Percentiles rank a stretch among this genome's conserved stretches.
Conservation (phyloP, 2,797 vertebrate genomes). For the Nyctibius grandis region DNA sequence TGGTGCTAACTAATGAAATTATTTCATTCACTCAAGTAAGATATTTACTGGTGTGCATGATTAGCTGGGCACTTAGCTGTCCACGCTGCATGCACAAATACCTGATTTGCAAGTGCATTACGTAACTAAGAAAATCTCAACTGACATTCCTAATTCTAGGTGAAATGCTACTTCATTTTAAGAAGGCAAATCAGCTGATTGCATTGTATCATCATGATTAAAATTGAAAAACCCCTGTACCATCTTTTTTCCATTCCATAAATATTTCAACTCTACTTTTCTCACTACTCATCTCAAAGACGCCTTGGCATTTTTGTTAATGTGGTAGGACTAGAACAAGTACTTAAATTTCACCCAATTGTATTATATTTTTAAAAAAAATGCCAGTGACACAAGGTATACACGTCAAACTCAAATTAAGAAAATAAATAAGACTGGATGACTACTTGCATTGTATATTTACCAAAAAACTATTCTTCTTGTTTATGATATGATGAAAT, state of each 20-base stretch:
- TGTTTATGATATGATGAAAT: neutral
- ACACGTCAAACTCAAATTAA: neutral
- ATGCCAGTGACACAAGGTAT: neutral
- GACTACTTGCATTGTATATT: neutral
- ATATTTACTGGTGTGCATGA: neutral
- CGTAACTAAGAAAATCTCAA: neutral
- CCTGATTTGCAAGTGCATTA: neutral
- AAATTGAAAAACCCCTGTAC: neutral
- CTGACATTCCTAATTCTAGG: neutral
- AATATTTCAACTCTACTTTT: neutral
- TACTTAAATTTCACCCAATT: neutral
- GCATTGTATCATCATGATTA: neutral
- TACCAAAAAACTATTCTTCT: neutral
- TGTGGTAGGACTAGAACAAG: neutral
- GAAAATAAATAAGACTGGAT: neutral
- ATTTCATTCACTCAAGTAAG: neutral
- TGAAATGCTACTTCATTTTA: neutral
- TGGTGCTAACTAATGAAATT: constrained; percentile 3
- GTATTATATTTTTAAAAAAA: neutral
- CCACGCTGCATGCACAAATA: neutral
- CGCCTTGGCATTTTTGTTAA: neutral
- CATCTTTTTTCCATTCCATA: neutral
- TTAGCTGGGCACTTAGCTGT: neutral
- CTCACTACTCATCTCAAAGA: neutral
- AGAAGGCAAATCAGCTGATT: neutral